Percentiles rank a stretch among this genome's conserved stretches.
Evolutionary conservation across 2,797 vertebrate species (phyloP).

Genomic region (Ciconia nigra): DNA sequence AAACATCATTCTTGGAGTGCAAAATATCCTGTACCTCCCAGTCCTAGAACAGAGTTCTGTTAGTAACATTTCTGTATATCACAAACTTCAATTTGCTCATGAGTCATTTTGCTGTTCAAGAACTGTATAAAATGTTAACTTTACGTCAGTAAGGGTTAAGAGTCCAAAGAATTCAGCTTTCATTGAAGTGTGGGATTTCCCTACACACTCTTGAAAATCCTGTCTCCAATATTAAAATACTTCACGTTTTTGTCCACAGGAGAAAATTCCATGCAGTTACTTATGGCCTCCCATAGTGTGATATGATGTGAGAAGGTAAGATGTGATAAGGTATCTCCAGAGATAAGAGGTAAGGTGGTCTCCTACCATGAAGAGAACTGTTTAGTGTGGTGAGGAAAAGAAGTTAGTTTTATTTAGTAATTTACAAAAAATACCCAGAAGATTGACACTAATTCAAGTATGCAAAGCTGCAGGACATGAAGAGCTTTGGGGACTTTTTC

Average conservation of each 20-base stretch:
- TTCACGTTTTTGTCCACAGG: not conserved
- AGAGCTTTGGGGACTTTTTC: not conserved
- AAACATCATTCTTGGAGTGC: conserved; percentile 31
- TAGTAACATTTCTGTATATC: not conserved
- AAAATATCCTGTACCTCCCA: conserved; percentile 21
- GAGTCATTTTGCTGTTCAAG: not conserved
- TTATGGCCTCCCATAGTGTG: not conserved
- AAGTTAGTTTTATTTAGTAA: not conserved
- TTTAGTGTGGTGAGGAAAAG: not conserved
- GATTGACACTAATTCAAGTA: not conserved
- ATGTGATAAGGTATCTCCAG: not conserved
- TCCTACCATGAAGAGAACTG: not conserved
- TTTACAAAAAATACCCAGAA: not conserved
- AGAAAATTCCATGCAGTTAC: not conserved
- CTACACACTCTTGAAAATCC: not conserved
- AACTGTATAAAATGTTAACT: not conserved
- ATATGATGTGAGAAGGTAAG: not conserved
- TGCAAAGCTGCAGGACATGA: not conserved
- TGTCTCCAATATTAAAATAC: not conserved
- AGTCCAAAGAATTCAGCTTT: not conserved
- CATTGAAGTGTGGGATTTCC: not conserved
- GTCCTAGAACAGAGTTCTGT: not conserved
- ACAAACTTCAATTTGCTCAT: not conserved
- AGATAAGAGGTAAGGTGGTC: not conserved
- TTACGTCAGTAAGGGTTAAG: not conserved